Conservation (phyloP, 2,113 vertebrate genomes). For the Athene cunicularia region DNA sequence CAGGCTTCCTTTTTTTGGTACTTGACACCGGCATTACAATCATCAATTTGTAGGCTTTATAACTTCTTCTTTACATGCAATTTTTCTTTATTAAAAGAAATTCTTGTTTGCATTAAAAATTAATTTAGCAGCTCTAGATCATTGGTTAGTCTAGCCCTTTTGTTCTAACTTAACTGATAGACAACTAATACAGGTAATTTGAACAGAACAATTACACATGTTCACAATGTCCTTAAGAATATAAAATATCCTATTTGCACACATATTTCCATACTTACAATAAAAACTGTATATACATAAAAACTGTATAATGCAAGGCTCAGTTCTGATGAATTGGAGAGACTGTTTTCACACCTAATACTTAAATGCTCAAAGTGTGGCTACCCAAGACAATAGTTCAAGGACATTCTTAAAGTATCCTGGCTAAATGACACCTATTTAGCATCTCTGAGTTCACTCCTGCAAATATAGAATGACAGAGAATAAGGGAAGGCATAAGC, state of each 20-base stretch:
- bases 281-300: background rate
- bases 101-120: background rate
- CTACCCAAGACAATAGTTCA: background rate
- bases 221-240: background rate
- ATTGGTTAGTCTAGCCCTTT: background rate
- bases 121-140: background rate
- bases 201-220: background rate
- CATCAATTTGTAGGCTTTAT: background rate
- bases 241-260: background rate
- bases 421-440: background rate
- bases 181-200: background rate
- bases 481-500: rapidly evolving
- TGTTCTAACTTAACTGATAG: background rate
- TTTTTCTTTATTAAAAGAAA: background rate
- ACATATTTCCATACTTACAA: background rate
- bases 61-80: background rate
- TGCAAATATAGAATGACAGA: background rate
- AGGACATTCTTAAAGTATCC: background rate
- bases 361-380: background rate
- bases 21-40: background rate
- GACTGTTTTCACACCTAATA: background rate
- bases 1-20: background rate
- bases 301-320: background rate
- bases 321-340: background rate
- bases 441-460: background rate